Percentiles rank a stretch among this genome's conserved stretches.
phyloP scores from a whole-genome alignment of 2,797 vertebrate genomes.

The Gephyroberyx darwinii region DNA sequence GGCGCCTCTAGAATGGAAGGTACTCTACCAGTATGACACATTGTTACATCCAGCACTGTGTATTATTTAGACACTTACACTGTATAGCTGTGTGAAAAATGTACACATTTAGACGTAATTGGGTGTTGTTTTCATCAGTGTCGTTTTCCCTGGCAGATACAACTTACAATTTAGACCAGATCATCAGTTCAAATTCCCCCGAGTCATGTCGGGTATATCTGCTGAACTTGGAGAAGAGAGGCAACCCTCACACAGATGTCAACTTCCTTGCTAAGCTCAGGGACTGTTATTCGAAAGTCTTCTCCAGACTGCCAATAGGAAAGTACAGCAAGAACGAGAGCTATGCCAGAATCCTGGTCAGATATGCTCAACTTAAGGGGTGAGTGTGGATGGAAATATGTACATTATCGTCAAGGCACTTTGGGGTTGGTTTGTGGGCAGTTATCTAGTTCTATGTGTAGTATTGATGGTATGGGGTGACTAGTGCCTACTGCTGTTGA shows the following conservation, averaged over 20 bases:
- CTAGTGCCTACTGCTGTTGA: too few species aligned
- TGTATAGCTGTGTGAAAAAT: neutral
- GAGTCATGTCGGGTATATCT: conserved; percentile 90
- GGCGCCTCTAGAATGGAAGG: conserved; percentile 72
- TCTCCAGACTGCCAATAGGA: conserved; percentile 86
- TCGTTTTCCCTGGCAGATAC: conserved; percentile 80
- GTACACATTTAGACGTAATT: neutral
- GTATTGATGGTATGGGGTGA: too few species aligned
- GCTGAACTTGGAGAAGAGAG: conserved; percentile 87
- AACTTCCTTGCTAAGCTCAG: conserved; percentile 87
- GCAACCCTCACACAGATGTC: conserved; percentile 83
- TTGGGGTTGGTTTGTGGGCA: too few species aligned
- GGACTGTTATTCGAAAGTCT: conserved; percentile 89
- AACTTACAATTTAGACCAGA: conserved; percentile 86
- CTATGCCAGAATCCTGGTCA: conserved; percentile 92
- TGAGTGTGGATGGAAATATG: conserved; percentile 63
- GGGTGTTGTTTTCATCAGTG: neutral
- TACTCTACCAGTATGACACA: conserved; percentile 21
- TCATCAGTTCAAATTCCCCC: conserved; percentile 86
- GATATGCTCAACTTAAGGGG: conserved; percentile 95
- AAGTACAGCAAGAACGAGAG: conserved; percentile 88
- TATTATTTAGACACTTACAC: too few species aligned
- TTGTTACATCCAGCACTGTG: neutral
- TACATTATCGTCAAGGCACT: neutral
- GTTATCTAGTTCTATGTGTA: too few species aligned